A percentile compares a stretch with the other conserved stretches of the same genome.
phyloP scores from a whole-genome alignment of 2,888 invertebrate genomes.

The Catotricha subobsoleta region DNA sequence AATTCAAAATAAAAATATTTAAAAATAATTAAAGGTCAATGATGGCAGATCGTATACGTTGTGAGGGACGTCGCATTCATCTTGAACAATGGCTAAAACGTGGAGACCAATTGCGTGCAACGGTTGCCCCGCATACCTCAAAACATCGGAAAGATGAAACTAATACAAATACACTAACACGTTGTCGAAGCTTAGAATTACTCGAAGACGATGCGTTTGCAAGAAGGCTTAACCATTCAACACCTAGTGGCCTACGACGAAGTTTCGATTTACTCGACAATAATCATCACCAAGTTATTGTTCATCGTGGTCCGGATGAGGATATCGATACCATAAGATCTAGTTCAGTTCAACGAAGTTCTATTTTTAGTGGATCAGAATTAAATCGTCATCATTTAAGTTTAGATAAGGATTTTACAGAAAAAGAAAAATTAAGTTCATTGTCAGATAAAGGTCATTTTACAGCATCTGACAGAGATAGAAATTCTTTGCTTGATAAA shows the following conservation, averaged over 20 bases:
- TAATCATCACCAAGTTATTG: constrained; percentile 15
- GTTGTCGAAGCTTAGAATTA: constrained; percentile 55
- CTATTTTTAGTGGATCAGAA: neutral
- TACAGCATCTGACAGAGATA: neutral
- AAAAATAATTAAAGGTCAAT: constrained; percentile 15
- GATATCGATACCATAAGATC: constrained; percentile 4
- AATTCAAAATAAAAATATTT: neutral
- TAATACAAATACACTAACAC: constrained; percentile 39
- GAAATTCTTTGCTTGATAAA: neutral
- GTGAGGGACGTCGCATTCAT: constrained; percentile 40
- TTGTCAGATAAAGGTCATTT: constrained; percentile 5
- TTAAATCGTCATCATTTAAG: neutral
- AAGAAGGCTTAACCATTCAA: constrained; percentile 22
- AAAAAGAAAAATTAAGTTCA: neutral
- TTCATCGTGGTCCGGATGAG: constrained; percentile 9
- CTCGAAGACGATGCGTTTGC: constrained; percentile 32
- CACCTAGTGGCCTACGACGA: constrained; percentile 25
- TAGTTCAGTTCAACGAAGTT: neutral
- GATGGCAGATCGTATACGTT: constrained; percentile 23
- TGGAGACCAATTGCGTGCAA: constrained; percentile 41
- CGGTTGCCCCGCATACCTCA: constrained; percentile 30
- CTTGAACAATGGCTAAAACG: constrained; percentile 52
- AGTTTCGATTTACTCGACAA: constrained; percentile 33
- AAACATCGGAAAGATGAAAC: constrained; percentile 36
- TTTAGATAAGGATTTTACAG: neutral